Percentiles rank a stretch among this genome's conserved stretches.
Evolutionary conservation across 2,888 invertebrate species (phyloP).

Genomic region (Platycheirus albimanus): DNA sequence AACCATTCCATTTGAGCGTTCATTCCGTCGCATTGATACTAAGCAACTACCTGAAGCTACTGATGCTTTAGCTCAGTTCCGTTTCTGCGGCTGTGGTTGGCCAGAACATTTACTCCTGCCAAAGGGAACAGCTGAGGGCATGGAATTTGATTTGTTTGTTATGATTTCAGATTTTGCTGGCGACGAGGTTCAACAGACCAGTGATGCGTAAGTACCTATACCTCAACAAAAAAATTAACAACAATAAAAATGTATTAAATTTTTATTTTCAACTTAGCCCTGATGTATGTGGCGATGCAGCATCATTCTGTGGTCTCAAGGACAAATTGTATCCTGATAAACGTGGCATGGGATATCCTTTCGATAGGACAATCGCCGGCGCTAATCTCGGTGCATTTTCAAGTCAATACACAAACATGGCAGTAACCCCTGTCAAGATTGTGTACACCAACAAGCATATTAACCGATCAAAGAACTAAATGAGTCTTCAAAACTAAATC

Average conservation of each 20-base stretch:
- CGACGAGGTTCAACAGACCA: slow-evolving; percentile 81
- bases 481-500: no score
- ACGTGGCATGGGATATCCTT: slow-evolving; percentile 86
- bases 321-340: slow-evolving; percentile 87
- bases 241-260: no score
- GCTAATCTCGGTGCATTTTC: slow-evolving; percentile 86
- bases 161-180: slow-evolving; percentile 90
- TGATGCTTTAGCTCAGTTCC: slow-evolving; percentile 48
- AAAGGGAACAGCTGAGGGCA: slow-evolving; percentile 87
- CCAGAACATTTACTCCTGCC: slow-evolving; percentile 92
- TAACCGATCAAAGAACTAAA: background rate
- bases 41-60: slow-evolving; percentile 30
- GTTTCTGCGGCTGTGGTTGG: slow-evolving; percentile 95
- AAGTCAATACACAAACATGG: slow-evolving; percentile 88
- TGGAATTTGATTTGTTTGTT: slow-evolving; percentile 87
- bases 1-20: slow-evolving; percentile 91
- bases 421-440: slow-evolving; percentile 86
- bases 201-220: slow-evolving; percentile 44
- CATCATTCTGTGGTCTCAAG: slow-evolving; percentile 88
- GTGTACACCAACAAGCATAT: slow-evolving; percentile 81
- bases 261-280: slow-evolving; percentile 75
- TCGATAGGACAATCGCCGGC: slow-evolving; percentile 82
- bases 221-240: no score
- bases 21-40: slow-evolving; percentile 85
- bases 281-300: slow-evolving; percentile 85